Percentiles rank a stretch among this genome's conserved stretches.
phyloP scores from a whole-genome alignment of 2,888 invertebrate species.

The Meiosimyza platycephala region DNA sequence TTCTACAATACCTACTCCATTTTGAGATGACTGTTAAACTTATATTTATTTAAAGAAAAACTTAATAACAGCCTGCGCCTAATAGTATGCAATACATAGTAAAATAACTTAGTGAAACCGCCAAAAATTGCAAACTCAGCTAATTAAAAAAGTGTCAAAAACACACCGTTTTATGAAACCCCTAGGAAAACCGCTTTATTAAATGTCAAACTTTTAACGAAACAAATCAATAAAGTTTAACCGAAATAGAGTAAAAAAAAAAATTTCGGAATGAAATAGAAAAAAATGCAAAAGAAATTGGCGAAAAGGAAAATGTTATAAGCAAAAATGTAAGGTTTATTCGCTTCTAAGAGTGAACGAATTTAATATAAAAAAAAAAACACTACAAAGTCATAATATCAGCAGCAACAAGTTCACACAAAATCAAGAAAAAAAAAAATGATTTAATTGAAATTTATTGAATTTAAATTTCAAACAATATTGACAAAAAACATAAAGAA shows the following conservation, averaged over 20 bases:
- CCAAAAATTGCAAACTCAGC: background rate
- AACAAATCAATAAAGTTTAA: slow-evolving; percentile 28
- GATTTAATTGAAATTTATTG: slow-evolving; percentile 13
- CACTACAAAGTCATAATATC: background rate
- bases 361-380: slow-evolving; percentile 7
- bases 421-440: slow-evolving; percentile 3
- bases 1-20: no score
- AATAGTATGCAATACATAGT: no score
- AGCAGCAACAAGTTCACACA: slow-evolving; percentile 15
- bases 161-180: background rate
- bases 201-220: slow-evolving; percentile 25
- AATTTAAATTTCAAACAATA: slow-evolving; percentile 21
- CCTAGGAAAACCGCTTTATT: slow-evolving; percentile 11
- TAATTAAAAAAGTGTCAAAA: slow-evolving; percentile 31
- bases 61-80: no score
- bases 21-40: no score
- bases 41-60: no score
- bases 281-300: no score
- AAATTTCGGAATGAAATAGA: no score
- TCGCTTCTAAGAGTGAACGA: background rate
- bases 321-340: no score
- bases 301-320: no score
- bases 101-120: no score
- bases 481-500: slow-evolving; percentile 16
- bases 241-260: no score